These are phyloP conservation scores for Xerus inauris DNA, from an alignment of 2,113 vertebrate species.

Conservation along the genomic window DNA sequence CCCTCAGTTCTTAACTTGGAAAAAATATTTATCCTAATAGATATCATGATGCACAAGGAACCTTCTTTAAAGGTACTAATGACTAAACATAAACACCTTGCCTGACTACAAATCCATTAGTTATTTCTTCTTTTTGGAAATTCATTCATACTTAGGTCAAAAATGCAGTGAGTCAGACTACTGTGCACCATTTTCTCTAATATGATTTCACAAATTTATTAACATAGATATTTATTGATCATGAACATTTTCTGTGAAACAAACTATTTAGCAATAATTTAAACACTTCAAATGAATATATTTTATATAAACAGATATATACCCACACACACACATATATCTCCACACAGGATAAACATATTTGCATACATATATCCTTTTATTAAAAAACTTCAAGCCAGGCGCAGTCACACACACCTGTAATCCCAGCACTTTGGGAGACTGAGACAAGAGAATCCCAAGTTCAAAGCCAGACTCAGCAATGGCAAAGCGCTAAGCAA, in stretches of 20 bases:
- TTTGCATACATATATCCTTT: not conserved
- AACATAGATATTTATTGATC: not conserved
- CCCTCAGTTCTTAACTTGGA: not conserved
- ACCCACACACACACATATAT: not conserved
- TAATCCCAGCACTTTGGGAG: too few species aligned
- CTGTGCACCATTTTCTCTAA: not conserved
- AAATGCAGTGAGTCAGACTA: not conserved
- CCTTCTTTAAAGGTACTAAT: not conserved
- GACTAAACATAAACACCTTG: not conserved
- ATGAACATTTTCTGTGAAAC: not conserved
- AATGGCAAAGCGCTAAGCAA: too few species aligned
- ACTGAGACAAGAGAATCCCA: too few species aligned
- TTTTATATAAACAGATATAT: not conserved
- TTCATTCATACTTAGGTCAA: not conserved
- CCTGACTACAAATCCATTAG: not conserved
- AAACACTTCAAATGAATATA: not conserved
- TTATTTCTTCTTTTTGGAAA: not conserved
- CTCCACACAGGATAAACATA: not conserved
- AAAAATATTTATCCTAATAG: not conserved
- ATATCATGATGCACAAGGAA: not conserved
- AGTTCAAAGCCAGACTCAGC: too few species aligned
- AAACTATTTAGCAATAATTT: conserved; percentile 30
- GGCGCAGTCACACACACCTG: too few species aligned
- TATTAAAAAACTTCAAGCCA: not conserved
- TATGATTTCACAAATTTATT: conserved; percentile 20